Percentiles rank a stretch among this genome's conserved stretches.
Conservation (phyloP, 2,888 invertebrate genomes). For the Caenorhabditis japonica region DNA sequence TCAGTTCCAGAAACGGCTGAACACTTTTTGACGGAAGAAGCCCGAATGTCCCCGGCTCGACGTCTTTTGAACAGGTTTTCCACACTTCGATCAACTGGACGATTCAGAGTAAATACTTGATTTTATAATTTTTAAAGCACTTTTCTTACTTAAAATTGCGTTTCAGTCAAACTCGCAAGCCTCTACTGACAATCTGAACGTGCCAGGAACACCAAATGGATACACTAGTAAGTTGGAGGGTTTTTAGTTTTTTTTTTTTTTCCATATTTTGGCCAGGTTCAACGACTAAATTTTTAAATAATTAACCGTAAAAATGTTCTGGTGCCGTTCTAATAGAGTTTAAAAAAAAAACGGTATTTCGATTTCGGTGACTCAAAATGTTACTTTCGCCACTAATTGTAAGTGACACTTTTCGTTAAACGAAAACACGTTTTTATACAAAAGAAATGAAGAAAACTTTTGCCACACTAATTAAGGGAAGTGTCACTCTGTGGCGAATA, state of each 20-base stretch:
- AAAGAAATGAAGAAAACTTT: too few species aligned
- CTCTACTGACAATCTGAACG: conserved; percentile 17
- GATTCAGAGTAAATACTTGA: conserved; percentile 18
- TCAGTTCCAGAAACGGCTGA: conserved; percentile 31
- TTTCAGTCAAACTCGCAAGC: conserved; percentile 30
- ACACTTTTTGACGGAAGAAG: conserved; percentile 15
- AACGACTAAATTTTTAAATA: too few species aligned
- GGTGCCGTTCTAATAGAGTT: too few species aligned
- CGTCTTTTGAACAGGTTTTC: conserved; percentile 35
- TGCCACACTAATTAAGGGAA: too few species aligned
- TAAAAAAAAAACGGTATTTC: too few species aligned
- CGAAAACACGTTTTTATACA: too few species aligned
- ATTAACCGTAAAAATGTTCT: too few species aligned
- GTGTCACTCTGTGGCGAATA: too few species aligned
- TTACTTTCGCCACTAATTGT: too few species aligned
- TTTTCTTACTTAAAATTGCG: neutral
- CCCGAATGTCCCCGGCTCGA: conserved; percentile 48
- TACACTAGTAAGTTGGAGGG: conserved; percentile 15
- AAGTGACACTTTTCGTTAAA: too few species aligned
- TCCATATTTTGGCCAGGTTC: neutral
- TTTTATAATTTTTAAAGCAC: neutral
- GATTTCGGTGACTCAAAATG: too few species aligned
- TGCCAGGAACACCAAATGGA: conserved; percentile 1
- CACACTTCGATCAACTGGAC: conserved; percentile 28
- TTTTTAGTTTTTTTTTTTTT: neutral